Evolutionary conservation across 2,113 vertebrate genomes (phyloP).

Genomic region (Hyaena hyaena): DNA sequence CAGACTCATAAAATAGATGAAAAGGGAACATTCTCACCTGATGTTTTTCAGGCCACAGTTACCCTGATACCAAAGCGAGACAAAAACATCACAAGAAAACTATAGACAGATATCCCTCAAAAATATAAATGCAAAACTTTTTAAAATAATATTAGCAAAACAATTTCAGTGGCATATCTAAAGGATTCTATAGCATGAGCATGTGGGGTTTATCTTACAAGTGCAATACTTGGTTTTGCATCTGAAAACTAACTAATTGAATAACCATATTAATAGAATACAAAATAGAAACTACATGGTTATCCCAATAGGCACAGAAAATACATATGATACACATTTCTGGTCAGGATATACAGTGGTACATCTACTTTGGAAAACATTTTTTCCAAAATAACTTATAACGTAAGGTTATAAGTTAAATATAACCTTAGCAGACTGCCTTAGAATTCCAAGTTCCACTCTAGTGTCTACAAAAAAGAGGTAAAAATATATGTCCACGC

Average conservation of each 20-base stretch:
- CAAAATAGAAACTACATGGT: not conserved
- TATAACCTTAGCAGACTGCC: not conserved
- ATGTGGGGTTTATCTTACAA: not conserved
- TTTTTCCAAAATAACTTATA: not conserved
- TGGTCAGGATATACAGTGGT: not conserved
- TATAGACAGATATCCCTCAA: not conserved
- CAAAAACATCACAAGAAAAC: not conserved
- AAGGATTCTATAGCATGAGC: not conserved
- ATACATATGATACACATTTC: not conserved
- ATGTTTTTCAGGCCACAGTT: not conserved
- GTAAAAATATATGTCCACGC: not conserved
- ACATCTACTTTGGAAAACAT: not conserved
- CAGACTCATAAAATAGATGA: not conserved
- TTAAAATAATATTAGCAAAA: not conserved
- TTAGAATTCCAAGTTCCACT: not conserved
- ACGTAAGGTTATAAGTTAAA: not conserved
- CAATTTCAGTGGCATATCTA: not conserved
- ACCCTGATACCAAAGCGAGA: not conserved
- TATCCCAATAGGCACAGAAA: not conserved
- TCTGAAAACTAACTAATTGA: not conserved
- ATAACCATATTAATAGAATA: not conserved
- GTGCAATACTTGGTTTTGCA: not conserved
- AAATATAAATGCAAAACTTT: not conserved
- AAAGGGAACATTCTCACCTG: not conserved
- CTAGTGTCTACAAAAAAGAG: not conserved